Percentiles rank a stretch among this genome's conserved stretches.
Conservation (phyloP, 2,888 invertebrate species). For the Lochmaea crataegi region DNA sequence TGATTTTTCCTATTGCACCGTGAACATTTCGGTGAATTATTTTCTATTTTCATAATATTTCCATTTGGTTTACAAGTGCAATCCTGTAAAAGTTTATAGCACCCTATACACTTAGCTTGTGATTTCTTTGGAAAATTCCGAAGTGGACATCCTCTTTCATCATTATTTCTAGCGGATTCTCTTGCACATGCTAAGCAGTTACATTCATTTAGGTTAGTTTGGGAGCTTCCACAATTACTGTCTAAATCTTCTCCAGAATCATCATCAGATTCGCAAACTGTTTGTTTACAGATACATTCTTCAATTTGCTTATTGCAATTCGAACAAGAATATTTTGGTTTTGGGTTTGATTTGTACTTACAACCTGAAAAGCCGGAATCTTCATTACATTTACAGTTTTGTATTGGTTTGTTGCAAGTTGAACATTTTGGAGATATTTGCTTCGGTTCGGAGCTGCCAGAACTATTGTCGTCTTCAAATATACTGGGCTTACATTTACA, state of each 20-base stretch:
- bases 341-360: background rate
- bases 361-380: background rate
- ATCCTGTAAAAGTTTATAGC: background rate
- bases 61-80: background rate
- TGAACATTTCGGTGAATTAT: background rate
- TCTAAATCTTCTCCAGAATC: background rate
- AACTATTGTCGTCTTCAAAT: background rate
- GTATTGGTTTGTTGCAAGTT: background rate
- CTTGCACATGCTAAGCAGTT: background rate
- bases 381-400: background rate
- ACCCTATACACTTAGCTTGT: background rate
- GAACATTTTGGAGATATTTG: background rate
- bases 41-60: background rate
- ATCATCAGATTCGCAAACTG: background rate
- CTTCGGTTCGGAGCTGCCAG: background rate
- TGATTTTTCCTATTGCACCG: too few species aligned
- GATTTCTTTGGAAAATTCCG: background rate
- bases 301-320: background rate
- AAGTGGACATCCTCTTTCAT: background rate
- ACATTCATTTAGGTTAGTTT: background rate
- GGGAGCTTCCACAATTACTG: background rate
- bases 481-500: conserved; percentile 9
- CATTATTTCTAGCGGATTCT: background rate
- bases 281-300: background rate
- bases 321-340: background rate